Conservation (phyloP, 2,797 vertebrate species). For the Microhierax caerulescens region DNA sequence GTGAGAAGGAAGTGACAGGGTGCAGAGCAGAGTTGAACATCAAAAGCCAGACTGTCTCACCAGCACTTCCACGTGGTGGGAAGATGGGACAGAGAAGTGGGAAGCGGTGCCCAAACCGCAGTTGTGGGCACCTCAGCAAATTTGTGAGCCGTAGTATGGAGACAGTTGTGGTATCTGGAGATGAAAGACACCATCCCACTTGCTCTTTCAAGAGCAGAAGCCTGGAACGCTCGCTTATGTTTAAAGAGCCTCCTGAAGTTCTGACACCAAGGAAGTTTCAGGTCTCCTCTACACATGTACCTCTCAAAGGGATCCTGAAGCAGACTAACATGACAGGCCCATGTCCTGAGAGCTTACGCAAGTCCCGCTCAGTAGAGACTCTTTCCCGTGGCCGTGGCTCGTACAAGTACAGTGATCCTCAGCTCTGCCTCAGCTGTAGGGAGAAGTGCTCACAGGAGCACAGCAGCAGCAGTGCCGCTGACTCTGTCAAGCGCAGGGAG, state of each 20-base stretch:
- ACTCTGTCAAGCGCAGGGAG: constrained; percentile 54
- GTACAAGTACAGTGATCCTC: constrained; percentile 33
- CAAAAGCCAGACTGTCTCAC: constrained; percentile 8
- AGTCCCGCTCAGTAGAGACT: constrained; percentile 77
- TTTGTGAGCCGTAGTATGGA: constrained; percentile 71
- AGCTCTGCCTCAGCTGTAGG: constrained; percentile 14
- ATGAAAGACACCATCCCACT: constrained; percentile 19
- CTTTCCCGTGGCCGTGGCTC: constrained; percentile 34
- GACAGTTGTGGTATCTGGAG: constrained; percentile 60
- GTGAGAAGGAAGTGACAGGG: constrained; percentile 76
- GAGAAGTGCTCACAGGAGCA: constrained; percentile 17
- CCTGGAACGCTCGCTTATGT: constrained; percentile 75
- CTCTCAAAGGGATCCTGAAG: constrained; percentile 83
- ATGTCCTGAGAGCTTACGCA: constrained; percentile 70
- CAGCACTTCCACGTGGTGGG: constrained; percentile 10
- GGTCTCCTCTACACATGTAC: constrained; percentile 37
- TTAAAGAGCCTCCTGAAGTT: constrained; percentile 78
- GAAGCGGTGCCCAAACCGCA: constrained; percentile 25
- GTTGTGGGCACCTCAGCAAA: constrained; percentile 16
- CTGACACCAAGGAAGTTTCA: constrained; percentile 57
- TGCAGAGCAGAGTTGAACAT: constrained; percentile 39
- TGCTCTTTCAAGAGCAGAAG: constrained; percentile 72
- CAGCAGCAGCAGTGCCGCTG: constrained; percentile 38
- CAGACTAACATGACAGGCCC: constrained; percentile 58
- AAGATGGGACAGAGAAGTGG: constrained; percentile 56